Evolutionary conservation across 2,797 vertebrate genomes (phyloP).

Genomic region (Enteromius argenteus): DNA sequence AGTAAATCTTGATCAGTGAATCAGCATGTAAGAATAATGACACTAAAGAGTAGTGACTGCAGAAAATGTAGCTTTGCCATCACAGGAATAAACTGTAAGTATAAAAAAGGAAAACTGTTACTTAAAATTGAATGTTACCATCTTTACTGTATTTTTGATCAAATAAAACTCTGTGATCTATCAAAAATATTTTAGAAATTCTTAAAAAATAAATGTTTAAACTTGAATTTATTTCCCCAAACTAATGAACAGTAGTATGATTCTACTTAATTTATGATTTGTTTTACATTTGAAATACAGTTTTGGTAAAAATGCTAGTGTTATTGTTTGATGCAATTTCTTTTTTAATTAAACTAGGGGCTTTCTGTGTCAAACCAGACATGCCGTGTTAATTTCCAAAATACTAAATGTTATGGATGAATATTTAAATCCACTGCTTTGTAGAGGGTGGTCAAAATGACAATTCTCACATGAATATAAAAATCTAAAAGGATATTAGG

Average conservation of each 20-base stretch:
- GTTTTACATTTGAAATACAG: no score
- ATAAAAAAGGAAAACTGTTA: not conserved
- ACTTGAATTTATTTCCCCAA: not conserved
- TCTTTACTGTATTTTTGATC: conserved; percentile 3
- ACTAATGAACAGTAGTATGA: not conserved
- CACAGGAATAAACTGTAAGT: not conserved
- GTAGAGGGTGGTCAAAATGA: not conserved
- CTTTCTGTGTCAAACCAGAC: not conserved
- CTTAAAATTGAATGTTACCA: not conserved
- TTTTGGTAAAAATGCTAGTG: not conserved
- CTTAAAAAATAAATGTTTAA: no score
- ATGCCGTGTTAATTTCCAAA: not conserved
- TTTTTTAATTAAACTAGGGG: not conserved
- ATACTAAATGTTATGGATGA: not conserved
- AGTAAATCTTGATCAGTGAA: not conserved
- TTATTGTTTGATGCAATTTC: conserved; percentile 2
- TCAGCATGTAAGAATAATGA: not conserved
- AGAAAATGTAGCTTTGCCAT: not conserved
- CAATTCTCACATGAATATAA: not conserved
- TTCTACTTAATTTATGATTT: not conserved
- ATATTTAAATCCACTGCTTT: not conserved
- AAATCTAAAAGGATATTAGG: no score
- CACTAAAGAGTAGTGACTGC: not conserved
- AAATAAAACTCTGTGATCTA: not conserved
- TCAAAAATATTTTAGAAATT: not conserved